A percentile compares a stretch with the other conserved stretches of the same genome.
phyloP scores from a whole-genome alignment of 2,888 invertebrate species.

The Hedya salicella region DNA sequence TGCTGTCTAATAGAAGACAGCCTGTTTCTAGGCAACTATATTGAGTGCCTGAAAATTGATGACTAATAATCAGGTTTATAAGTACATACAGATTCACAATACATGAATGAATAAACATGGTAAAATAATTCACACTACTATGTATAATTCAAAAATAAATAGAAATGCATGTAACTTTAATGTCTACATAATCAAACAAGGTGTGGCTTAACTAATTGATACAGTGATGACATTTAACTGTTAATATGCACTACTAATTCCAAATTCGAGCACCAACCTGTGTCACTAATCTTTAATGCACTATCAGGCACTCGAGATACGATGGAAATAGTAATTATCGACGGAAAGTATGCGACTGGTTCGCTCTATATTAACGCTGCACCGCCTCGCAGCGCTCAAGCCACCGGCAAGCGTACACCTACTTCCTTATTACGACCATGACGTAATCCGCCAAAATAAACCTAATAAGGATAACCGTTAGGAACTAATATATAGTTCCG shows the following conservation, averaged over 20 bases:
- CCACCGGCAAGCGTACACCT: constrained; percentile 48
- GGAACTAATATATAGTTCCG: constrained; percentile 60
- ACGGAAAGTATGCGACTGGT: constrained; percentile 45
- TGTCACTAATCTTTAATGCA: constrained; percentile 33
- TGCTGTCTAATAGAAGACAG: too few relatives aligned
- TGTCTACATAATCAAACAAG: constrained; percentile 16
- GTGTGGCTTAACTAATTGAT: constrained; percentile 19
- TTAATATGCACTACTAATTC: constrained; percentile 10
- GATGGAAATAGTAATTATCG: constrained; percentile 44
- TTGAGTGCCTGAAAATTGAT: too few relatives aligned
- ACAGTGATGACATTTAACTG: neutral
- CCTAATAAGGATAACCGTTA: constrained; percentile 73
- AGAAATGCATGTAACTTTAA: neutral
- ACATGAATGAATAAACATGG: neutral
- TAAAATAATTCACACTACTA: neutral
- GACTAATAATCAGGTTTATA: too few relatives aligned
- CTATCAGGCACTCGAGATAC: constrained; percentile 40
- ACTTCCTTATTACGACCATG: constrained; percentile 65
- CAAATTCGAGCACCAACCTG: constrained; percentile 22
- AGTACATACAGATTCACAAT: neutral
- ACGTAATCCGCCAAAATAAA: constrained; percentile 85
- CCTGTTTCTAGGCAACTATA: too few relatives aligned
- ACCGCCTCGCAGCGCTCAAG: constrained; percentile 51
- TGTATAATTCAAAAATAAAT: neutral
- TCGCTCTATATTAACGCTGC: constrained; percentile 62